Percentiles rank a stretch among this genome's conserved stretches.
phyloP scores from a whole-genome alignment of 2,888 invertebrate species.

The Campopleginae sp. region DNA sequence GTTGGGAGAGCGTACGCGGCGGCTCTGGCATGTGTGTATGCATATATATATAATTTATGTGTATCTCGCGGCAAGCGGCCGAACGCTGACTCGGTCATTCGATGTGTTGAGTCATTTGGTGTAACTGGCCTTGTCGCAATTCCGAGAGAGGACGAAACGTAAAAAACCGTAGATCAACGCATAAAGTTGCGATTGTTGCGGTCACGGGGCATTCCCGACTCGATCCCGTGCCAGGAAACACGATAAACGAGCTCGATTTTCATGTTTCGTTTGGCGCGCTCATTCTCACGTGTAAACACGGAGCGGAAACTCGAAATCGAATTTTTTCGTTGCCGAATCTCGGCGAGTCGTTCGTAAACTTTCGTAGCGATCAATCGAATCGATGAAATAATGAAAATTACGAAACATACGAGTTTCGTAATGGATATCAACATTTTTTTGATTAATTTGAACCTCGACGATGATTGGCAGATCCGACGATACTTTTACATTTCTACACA shows the following conservation, averaged over 20 bases:
- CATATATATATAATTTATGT: slow-evolving; percentile 11
- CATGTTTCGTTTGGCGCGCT: not conserved
- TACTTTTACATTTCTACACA: not conserved
- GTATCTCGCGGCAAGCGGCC: slow-evolving; percentile 6
- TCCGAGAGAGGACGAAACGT: slow-evolving; percentile 23
- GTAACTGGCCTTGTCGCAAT: slow-evolving; percentile 29
- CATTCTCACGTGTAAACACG: not conserved
- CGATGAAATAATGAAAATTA: not conserved
- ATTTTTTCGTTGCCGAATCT: not conserved
- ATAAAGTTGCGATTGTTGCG: not conserved
- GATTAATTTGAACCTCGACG: not conserved
- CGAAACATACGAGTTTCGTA: not conserved
- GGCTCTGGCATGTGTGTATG: not conserved
- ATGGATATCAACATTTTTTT: not conserved
- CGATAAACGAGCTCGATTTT: not conserved
- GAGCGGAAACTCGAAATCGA: not conserved
- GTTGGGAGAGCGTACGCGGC: slow-evolving; percentile 13
- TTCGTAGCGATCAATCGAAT: not conserved
- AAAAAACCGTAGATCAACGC: slow-evolving; percentile 5
- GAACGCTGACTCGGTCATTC: slow-evolving; percentile 23
- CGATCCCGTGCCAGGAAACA: not conserved
- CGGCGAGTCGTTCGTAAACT: not conserved
- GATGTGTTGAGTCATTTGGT: slow-evolving; percentile 36
- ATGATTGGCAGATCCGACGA: not conserved
- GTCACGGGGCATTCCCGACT: not conserved